Conservation (phyloP, 2,797 vertebrate species). For the Phrynocephalus forsythii region DNA sequence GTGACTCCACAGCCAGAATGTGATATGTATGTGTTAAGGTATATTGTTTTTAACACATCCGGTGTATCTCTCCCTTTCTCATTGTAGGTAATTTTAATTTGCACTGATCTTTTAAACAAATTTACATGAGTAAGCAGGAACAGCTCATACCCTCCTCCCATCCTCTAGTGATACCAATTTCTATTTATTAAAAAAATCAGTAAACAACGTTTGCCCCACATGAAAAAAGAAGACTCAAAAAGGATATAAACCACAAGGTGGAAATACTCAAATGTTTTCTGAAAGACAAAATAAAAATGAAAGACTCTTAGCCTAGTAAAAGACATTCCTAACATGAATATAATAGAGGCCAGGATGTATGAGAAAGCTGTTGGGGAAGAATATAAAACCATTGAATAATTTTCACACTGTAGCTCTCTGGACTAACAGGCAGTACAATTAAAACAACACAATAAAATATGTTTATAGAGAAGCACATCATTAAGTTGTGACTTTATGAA, state of each 20-base stretch:
- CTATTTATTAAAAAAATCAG: background rate
- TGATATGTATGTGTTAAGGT: background rate
- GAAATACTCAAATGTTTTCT: constrained; percentile 20
- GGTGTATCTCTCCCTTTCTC: background rate
- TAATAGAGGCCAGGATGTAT: background rate
- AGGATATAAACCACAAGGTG: background rate
- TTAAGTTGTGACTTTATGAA: constrained; percentile 28
- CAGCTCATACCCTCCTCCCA: background rate
- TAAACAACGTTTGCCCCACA: background rate
- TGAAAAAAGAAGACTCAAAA: background rate
- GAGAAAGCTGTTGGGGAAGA: background rate
- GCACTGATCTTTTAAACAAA: constrained; percentile 10
- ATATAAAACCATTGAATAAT: constrained; percentile 15
- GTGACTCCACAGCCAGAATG: too few relatives aligned
- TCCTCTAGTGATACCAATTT: background rate
- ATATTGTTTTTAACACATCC: background rate
- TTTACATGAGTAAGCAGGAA: background rate
- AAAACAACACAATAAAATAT: constrained; percentile 19
- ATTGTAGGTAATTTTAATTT: constrained; percentile 5
- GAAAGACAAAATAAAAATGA: background rate
- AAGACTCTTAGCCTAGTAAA: background rate
- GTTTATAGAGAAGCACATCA: constrained; percentile 15
- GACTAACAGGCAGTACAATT: constrained; percentile 18
- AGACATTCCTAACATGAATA: constrained; percentile 13
- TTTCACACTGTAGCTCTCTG: background rate